phyloP scores from a whole-genome alignment of 2,113 vertebrate genomes.

The Heterotilapia buettikoferi region DNA sequence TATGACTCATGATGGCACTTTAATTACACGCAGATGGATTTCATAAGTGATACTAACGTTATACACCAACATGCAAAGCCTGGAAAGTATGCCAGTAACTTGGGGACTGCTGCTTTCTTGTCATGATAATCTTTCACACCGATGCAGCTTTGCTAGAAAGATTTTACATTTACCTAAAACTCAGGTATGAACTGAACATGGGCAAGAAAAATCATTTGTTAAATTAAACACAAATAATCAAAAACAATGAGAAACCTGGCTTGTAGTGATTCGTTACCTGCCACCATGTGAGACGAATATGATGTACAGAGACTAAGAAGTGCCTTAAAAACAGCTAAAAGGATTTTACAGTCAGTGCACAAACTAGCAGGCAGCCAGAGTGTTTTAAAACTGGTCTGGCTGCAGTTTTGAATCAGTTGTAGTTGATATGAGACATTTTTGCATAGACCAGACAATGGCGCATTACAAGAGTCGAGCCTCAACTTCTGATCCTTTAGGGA shows the following conservation, averaged over 20 bases:
- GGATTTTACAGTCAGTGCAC: neutral
- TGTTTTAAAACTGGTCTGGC: neutral
- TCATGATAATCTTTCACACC: neutral
- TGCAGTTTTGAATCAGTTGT: neutral
- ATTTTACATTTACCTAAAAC: neutral
- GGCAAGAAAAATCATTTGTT: fast-evolving
- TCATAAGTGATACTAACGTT: neutral
- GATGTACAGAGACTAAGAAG: neutral
- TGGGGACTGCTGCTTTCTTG: neutral
- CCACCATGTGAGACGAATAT: neutral
- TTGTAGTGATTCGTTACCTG: fast-evolving
- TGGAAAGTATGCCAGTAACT: neutral
- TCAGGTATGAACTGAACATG: neutral
- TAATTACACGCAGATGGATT: neutral
- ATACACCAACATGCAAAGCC: neutral
- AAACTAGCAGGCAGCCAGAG: neutral
- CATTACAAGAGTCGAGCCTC: neutral
- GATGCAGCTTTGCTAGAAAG: neutral
- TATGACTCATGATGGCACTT: neutral
- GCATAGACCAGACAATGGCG: fast-evolving
- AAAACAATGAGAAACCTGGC: neutral
- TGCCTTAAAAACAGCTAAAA: neutral
- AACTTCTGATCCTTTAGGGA: neutral
- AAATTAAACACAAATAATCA: neutral
- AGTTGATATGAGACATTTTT: neutral